Base-by-base conservation (phyloP, 2,888 invertebrate species). In the Liopterus haemorrhoidalis region DNA sequence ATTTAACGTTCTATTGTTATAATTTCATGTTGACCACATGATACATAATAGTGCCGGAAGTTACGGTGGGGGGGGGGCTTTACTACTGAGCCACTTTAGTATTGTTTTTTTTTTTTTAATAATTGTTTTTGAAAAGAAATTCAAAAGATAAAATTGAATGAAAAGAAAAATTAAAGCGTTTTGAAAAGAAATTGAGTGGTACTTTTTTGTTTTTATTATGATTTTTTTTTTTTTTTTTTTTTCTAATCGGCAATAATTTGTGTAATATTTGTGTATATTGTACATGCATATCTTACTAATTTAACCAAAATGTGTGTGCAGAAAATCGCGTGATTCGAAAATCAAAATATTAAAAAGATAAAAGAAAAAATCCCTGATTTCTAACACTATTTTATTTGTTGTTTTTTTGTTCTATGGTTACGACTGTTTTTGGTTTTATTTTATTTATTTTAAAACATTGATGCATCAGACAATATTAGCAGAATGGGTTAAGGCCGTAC, bases 221-320 rank as follows among this genome's bases (percentile, higher is more conserved):
- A 49, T 49, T 53, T 51, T 52, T 49, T 49, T 54, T 47, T 50
- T 51, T 52, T 52, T 43, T 47, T 22, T 46, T 45, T 32, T 38
- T 28, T 27, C n/a, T 9, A 37, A 37, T 12, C 19, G 38, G 12
- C 11, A 37, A 16, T 21, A 11, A 32, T 41, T 41, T 41, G 41
- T 41, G 32, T 22, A 31, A 22, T 28, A 41, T 14, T 30, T 12
- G 22, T 31, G 41, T 41, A 25, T n/a, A 37, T n/a, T 25, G 31
- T 30, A 41, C 41, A 41, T 41, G 41, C 41, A 41, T 43, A 43
- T 25, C 12, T 15, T 43, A 43, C 43, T 43, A 43, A 43, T 43
- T n/a, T 41, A 43, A 33, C 33, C 18, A 33, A 18, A 43, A 32
- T 38, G 44, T 44, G 44, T 44, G 38, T 44, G 44, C 38, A 44